phyloP scores from a whole-genome alignment of 2,113 vertebrate species.

The Tragelaphus imberbis region DNA sequence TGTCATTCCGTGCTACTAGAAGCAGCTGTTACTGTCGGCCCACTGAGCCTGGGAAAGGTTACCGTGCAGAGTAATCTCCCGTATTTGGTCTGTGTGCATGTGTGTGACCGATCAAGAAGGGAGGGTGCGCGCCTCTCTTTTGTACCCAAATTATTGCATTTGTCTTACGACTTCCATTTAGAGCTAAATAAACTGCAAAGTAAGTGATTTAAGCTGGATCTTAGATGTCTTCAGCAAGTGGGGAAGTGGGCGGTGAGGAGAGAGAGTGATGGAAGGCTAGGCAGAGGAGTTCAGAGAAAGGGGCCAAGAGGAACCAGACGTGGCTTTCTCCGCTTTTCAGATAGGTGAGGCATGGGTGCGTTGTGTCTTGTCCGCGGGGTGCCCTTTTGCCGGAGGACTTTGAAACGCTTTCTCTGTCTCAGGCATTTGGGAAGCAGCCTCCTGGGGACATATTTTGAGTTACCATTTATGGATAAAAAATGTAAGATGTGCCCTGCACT shows the following conservation, averaged over 20 bases:
- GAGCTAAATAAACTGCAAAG: constrained; percentile 40
- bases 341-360: too few species aligned
- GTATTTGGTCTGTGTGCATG: background rate
- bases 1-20: background rate
- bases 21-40: background rate
- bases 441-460: background rate
- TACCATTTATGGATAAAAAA: background rate
- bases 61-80: background rate
- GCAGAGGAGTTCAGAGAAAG: background rate
- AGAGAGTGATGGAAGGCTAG: background rate
- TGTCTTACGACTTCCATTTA: constrained; percentile 50
- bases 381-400: background rate
- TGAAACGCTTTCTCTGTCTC: background rate
- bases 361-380: background rate
- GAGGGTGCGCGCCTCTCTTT: background rate
- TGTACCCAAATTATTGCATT: constrained; percentile 44
- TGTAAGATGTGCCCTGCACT: background rate
- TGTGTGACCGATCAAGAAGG: background rate
- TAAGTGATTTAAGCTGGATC: constrained; percentile 51
- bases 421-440: background rate
- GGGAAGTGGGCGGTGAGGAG: background rate
- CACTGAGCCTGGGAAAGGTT: background rate
- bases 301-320: background rate
- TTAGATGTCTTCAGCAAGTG: background rate
- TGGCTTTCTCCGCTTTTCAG: background rate